These are phyloP conservation scores for Machimus rusticus DNA, from an alignment of 2,888 invertebrate species.

Conservation along the genomic window DNA sequence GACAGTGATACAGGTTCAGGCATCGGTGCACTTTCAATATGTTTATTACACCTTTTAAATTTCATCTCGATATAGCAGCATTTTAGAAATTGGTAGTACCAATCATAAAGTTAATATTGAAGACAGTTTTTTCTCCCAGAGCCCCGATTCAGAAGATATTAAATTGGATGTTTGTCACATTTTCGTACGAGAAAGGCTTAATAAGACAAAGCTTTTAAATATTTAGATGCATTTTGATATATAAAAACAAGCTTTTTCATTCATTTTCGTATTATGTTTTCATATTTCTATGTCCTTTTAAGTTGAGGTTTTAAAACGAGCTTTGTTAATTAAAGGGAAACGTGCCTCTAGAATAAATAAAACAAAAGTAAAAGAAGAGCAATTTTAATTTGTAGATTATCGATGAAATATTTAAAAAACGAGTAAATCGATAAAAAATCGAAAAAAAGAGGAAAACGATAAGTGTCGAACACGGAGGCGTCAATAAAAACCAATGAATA, in stretches of 20 bases:
- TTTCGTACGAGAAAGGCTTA: not conserved
- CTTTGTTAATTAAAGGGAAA: slow-evolving; percentile 23
- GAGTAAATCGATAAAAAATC: slow-evolving; percentile 20
- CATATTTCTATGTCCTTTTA: not conserved
- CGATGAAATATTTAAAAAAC: not conserved
- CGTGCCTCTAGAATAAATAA: slow-evolving; percentile 14
- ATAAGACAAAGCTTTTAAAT: no score
- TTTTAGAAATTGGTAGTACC: not conserved
- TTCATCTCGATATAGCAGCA: not conserved
- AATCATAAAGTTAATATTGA: no score
- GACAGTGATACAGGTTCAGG: no score
- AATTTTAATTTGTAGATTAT: not conserved
- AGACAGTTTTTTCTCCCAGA: no score
- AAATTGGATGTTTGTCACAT: not conserved
- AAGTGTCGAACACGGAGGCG: not conserved
- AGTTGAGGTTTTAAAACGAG: not conserved
- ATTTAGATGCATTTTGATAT: no score
- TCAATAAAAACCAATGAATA: slow-evolving; percentile 47
- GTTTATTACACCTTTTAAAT: not conserved
- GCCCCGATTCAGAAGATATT: not conserved
- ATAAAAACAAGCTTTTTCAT: not conserved
- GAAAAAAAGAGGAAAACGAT: not conserved
- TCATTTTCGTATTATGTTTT: not conserved
- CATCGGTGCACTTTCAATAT: not conserved
- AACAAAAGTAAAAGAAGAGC: slow-evolving; percentile 19